Percentiles rank a stretch among this genome's conserved stretches.
Conservation (phyloP, 2,113 vertebrate species). For the Elephantulus edwardii region DNA sequence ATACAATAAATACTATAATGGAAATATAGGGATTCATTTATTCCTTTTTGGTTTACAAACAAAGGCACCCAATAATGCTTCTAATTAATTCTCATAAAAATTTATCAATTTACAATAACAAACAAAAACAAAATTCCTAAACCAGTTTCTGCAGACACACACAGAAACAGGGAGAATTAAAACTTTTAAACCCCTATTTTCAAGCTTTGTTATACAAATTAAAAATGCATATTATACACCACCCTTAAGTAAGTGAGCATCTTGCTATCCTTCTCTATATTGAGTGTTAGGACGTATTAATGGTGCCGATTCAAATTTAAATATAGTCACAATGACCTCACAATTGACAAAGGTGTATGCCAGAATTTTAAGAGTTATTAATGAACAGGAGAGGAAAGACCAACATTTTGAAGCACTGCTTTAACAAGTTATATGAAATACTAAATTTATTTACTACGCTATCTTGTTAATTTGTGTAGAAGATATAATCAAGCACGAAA, state of each 20-base stretch:
- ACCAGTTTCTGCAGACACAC: constrained; percentile 57
- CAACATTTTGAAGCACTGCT: constrained; percentile 56
- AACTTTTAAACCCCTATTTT: constrained; percentile 67
- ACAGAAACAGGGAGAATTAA: constrained; percentile 69
- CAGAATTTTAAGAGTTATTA: constrained; percentile 57
- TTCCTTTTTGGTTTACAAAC: constrained; percentile 95
- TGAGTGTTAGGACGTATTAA: constrained; percentile 62
- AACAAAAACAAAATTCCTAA: constrained; percentile 73
- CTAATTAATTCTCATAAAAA: constrained; percentile 84
- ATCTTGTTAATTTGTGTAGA: constrained; percentile 9
- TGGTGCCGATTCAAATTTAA: constrained; percentile 58
- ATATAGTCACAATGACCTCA: constrained; percentile 62
- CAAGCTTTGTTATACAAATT: constrained; percentile 72
- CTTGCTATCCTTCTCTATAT: constrained; percentile 26
- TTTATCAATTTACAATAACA: constrained; percentile 81
- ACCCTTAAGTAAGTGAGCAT: constrained; percentile 55
- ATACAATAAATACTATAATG: constrained; percentile 75
- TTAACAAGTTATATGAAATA: constrained; percentile 76
- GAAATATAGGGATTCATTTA: constrained; percentile 85
- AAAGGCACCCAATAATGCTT: constrained; percentile 92
- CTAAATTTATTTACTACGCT: constrained; percentile 53
- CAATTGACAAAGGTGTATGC: constrained; percentile 47
- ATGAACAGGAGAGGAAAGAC: background rate
- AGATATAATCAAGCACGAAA: constrained; percentile 61
- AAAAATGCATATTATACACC: constrained; percentile 58